A percentile compares a stretch with the other conserved stretches of the same genome.
Conservation (phyloP, 1,140 invertebrate species). For the Coenobita brevimanus region DNA sequence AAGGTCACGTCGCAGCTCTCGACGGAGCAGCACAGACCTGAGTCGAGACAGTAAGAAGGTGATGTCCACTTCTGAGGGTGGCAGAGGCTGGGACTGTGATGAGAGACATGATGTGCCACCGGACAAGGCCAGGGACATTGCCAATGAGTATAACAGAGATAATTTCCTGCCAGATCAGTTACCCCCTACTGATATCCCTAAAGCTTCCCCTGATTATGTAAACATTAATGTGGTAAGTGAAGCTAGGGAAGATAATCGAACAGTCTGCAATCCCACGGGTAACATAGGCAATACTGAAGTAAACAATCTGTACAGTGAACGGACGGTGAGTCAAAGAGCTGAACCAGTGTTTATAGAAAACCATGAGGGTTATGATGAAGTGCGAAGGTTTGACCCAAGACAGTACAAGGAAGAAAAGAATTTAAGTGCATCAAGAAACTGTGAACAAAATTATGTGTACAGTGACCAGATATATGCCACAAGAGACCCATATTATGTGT, state of each 20-base stretch:
- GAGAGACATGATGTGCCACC: slow-evolving; percentile 11
- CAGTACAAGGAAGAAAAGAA: slow-evolving; percentile 27
- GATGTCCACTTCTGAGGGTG: not conserved
- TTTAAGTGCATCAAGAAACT: slow-evolving; percentile 34
- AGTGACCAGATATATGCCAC: slow-evolving; percentile 65
- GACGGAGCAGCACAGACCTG: slow-evolving; percentile 59
- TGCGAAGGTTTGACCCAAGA: slow-evolving; percentile 36
- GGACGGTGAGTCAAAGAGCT: slow-evolving; percentile 57
- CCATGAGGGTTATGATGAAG: slow-evolving; percentile 48
- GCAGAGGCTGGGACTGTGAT: slow-evolving; percentile 21
- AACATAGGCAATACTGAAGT: not conserved
- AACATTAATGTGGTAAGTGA: slow-evolving; percentile 63
- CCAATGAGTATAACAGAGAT: slow-evolving; percentile 28
- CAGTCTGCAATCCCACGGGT: not conserved
- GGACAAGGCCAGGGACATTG: slow-evolving; percentile 5
- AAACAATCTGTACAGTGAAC: slow-evolving; percentile 36
- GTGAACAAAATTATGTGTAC: slow-evolving; percentile 62
- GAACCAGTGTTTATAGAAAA: slow-evolving; percentile 64
- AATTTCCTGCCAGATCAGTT: slow-evolving; percentile 23
- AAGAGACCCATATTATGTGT: slow-evolving; percentile 69
- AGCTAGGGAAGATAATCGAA: slow-evolving; percentile 23
- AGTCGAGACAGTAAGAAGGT: slow-evolving; percentile 32
- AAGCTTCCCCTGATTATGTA: slow-evolving; percentile 59
- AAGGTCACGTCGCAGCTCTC: slow-evolving; percentile 62
- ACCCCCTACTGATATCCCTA: slow-evolving; percentile 14